Conservation (phyloP, 1,140 invertebrate genomes). For the Dendroctonus valens region DNA sequence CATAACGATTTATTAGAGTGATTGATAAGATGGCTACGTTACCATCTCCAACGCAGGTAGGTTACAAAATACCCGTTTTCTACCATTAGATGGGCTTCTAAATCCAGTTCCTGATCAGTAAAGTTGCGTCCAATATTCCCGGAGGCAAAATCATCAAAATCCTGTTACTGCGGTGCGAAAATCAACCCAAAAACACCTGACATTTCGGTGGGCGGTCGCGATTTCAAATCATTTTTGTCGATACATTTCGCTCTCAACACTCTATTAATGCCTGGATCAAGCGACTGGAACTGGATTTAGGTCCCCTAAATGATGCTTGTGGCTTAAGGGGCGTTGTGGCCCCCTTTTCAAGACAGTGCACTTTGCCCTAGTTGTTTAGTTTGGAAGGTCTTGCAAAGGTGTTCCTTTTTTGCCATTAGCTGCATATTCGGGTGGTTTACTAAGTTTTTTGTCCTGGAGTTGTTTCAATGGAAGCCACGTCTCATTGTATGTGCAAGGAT, state of each 20-base stretch:
- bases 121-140: too few species aligned
- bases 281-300: not conserved
- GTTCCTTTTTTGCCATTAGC: not conserved
- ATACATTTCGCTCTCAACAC: constrained; percentile 5
- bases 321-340: not conserved
- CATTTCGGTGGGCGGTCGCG: constrained; percentile 46
- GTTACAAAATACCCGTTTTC: constrained; percentile 22
- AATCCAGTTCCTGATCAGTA: not conserved
- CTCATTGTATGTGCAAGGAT: too few species aligned
- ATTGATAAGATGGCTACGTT: constrained; percentile 65
- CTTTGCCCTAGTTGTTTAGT: not conserved
- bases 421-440: too few species aligned
- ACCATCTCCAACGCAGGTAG: constrained; percentile 68
- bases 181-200: constrained; percentile 23
- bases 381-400: not conserved
- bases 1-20: constrained; percentile 39
- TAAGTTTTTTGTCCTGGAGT: too few species aligned
- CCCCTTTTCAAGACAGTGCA: not conserved
- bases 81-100: not conserved
- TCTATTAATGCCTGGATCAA: not conserved
- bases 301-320: not conserved
- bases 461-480: too few species aligned
- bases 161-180: not conserved
- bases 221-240: constrained; percentile 26
- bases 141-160: not conserved